Base-by-base conservation (phyloP, 2,888 invertebrate genomes). In the Cheilosia grossa region DNA sequence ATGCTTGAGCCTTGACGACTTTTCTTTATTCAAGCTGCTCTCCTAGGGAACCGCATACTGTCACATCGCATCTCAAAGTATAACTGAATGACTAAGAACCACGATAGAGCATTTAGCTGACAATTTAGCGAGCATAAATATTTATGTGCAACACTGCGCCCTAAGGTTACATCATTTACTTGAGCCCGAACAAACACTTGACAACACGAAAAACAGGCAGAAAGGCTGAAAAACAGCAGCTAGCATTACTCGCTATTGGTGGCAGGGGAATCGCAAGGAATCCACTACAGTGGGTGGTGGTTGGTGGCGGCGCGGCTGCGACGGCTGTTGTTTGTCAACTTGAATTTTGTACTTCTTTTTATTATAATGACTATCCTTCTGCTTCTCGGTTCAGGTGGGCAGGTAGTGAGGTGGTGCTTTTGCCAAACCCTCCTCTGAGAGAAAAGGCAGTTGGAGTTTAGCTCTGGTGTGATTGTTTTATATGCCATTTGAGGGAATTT, bases 121-220 rank as follows among this genome's bases (percentile, higher is more conserved):
- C 81, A 85, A 81, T 85, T 85, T 81, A 85, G 81, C 72, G 75
- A 67, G 56, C 56, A 85, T 85, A 77, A 85, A 85, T 85, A 85
- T 85, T 85, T 77, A 85, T 85, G 72, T 81, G 81, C 85, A 81
- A 72, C 67, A 81, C 66, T 77, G 75, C 66, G 85, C 85, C 81
- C 81, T 72, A 67, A 85, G 85, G 85, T 72, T 75, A 80, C 74
- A 83, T 66, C 80, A 63, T 83, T 83, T 83, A 83, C 83, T 80
- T 79, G 69, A 74, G 74, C 74, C 74, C 70, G 64, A 74, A 64
- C 64, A 79, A 83, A 69, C 83, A 83, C 74, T 69, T 74, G 67
- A 67, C 44, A 53, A 81, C 69, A 59, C 47, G 51, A 40, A 59
- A 61, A 67, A 75, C 33, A 44, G 59, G 6, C 24, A 19, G 19